Base-by-base conservation (phyloP, 2,113 vertebrate species). In the Hydropotes inermis region DNA sequence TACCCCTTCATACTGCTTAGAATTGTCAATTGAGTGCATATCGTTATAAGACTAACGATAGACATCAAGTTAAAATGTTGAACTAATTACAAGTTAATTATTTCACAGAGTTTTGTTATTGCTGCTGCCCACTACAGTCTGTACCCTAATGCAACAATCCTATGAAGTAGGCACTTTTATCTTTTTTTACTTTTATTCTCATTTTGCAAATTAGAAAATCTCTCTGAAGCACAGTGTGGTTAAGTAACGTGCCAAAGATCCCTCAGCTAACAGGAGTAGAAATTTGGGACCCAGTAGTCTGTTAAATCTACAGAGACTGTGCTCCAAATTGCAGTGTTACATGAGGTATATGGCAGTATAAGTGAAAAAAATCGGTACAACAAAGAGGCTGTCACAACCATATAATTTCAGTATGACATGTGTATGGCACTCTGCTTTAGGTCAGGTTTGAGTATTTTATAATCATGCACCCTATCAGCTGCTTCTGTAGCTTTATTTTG, bases 61-160 rank as follows among this genome's bases (percentile, higher is more conserved):
- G 25, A 70, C 92, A 94, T 94, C 28, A 93, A 83, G 57, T 89
- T 87, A 91, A 89, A 94, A 87, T 81, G 60, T 92, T 88, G 76
- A 92, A 87, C 36, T 81, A 90, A 94, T n/a, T 93, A 28, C 57
- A 6, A 91, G 54, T 57, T 74, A 84, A 45, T 92, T 90, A 90
- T 43, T 83, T 95, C 27, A 70, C 74, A 95, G 50, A 50, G 9
- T 94, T 97, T 60, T 87, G 33, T 89, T 97, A 52, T 89, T 98
- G 60, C 91, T 89, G 39, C 15, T 95, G 45, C 23, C 33, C 36
- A 83, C 19, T 93, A 27, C 3, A 83, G 13, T 78, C 54, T 89
- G n/a, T 19, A 92, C 50, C 36, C 27, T 52, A 96, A 88, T 60
- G 43, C 39, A 94, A 28, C 21, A 92, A 25, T 39, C 12, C 70